Evolutionary conservation across 35 echinoderm and acorn worm genomes (phyloP), one percentile per base, ranked within the genome.

Genomic region (Amphiura filiformis): DNA sequence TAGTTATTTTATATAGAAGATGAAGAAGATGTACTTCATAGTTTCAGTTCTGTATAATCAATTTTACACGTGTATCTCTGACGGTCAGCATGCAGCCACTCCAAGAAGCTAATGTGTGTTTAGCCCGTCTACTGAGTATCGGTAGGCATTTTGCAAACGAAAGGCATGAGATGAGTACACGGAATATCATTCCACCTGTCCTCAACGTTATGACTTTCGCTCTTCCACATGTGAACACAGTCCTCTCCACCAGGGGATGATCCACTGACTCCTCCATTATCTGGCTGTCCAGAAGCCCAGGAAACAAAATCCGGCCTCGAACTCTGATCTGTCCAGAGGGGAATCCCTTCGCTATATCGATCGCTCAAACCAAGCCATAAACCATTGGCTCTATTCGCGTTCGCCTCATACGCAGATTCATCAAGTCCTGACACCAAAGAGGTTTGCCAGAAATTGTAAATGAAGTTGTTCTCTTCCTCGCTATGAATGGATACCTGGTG

Each of bases 401-500:
- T 11, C n/a, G n/a, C n/a, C n/a, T n/a, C n/a, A n/a, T n/a, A n/a
- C n/a, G n/a, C n/a, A n/a, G n/a, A 9, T 47, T 47, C 41, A 47
- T 26, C 61, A 15, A 70, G 4, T 23, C 7, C 41, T 13, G 81
- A 47, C 18, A 83, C 31, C 38, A 56, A 2, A 1, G 44, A 83
- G 17, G 39, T 47, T 31, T 47, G n/a, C 81, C 23, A 83, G 26
- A 31, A 52, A 39, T 42, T 39, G 7, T 26, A 5, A 14, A 83
- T 22, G 13, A 83, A 83, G 40, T 56, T 47, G 23, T 30, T 47
- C 20, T 57, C 81, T 7, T 39, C 81, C 1, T 39, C 40, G 42
- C 81, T 83, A 41, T 83, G 81, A 26, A 83, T 47, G 42, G 81
- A 83, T 33, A 34, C 81, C 1, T 47, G 81, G 34, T 83, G 81